Conservation (phyloP, 2,888 invertebrate species). For the Cheilosia pagana region DNA sequence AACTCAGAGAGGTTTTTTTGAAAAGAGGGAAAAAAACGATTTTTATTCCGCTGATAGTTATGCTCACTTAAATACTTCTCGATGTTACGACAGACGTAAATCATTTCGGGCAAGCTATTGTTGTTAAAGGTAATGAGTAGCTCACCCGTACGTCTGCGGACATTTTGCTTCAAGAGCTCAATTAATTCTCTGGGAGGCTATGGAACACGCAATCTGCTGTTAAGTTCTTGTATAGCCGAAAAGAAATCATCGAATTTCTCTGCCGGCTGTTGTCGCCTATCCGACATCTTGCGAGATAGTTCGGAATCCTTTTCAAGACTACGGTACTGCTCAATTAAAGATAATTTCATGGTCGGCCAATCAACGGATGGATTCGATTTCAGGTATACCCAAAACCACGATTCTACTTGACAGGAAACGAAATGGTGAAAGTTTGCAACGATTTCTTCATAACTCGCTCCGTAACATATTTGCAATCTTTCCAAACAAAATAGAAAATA, state of each 20-base stretch:
- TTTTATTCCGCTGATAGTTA: neutral
- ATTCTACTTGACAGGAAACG: conserved; percentile 3
- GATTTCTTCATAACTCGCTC: conserved; percentile 1
- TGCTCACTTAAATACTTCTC: conserved; percentile 1
- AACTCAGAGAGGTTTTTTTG: neutral
- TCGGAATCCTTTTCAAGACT: conserved; percentile 14
- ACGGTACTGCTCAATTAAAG: conserved; percentile 7
- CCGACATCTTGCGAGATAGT: neutral
- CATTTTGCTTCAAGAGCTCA: conserved; percentile 10
- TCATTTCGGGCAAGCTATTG: too few species aligned
- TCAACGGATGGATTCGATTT: neutral
- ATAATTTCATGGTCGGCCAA: neutral
- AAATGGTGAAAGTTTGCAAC: conserved; percentile 5
- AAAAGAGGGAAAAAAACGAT: neutral
- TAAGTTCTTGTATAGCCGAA: neutral
- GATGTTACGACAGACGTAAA: neutral
- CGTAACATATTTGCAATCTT: neutral
- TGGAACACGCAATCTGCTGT: neutral
- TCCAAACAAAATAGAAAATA: conserved; percentile 9
- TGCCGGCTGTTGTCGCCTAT: neutral
- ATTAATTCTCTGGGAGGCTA: neutral
- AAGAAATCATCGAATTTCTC: conserved; percentile 23
- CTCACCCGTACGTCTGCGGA: neutral
- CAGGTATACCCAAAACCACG: neutral
- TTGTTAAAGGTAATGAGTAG: conserved; percentile 4